Evolutionary conservation across 2,113 vertebrate species (phyloP).

Genomic region (Elanus axillaris): DNA sequence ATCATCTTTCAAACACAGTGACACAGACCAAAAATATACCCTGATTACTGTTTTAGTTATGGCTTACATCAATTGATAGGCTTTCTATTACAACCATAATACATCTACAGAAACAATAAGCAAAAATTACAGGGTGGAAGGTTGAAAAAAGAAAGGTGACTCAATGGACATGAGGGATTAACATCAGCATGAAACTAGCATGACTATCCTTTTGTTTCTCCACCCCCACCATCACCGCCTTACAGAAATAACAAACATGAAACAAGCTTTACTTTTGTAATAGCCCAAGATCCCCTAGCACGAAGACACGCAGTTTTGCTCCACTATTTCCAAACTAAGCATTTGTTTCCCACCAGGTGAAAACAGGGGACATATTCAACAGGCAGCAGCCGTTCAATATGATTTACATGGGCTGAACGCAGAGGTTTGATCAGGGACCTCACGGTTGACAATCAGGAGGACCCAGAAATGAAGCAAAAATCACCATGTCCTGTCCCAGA

Average conservation of each 20-base stretch:
- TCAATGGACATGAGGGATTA: not conserved
- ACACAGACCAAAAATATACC: slow-evolving; percentile 55
- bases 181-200: not conserved
- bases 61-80: slow-evolving; percentile 59
- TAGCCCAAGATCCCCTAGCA: not conserved
- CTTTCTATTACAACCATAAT: slow-evolving; percentile 40
- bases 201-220: not conserved
- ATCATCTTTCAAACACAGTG: slow-evolving; percentile 61
- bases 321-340: not conserved
- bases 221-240: fast-evolving
- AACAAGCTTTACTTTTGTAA: not conserved
- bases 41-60: slow-evolving; percentile 64
- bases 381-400: not conserved
- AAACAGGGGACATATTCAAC: not conserved
- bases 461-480: not conserved
- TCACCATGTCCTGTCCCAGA: not conserved
- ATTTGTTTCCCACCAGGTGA: not conserved
- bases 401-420: not conserved
- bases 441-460: not conserved
- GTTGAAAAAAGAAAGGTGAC: not conserved
- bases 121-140: not conserved
- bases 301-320: not conserved
- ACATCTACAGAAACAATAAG: slow-evolving; percentile 26
- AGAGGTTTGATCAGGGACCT: not conserved
- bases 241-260: not conserved